Evolutionary conservation across 2,888 invertebrate genomes (phyloP).

Genomic region (Ochropacha duplaris): DNA sequence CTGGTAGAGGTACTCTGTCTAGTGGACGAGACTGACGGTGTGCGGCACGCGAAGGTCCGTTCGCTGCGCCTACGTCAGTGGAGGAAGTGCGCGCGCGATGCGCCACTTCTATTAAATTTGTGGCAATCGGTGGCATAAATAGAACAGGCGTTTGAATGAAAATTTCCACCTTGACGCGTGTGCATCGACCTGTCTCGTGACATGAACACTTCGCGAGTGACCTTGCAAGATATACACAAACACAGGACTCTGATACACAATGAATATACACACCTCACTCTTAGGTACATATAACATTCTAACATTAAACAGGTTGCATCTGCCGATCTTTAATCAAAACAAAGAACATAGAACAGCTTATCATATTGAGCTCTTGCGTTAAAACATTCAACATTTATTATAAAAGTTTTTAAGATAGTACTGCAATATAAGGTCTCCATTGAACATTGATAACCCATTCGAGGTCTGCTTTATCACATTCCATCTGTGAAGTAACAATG

Average conservation of each 20-base stretch:
- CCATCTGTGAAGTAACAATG: slow-evolving; percentile 64
- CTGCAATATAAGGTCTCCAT: slow-evolving; percentile 17
- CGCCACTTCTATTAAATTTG: slow-evolving; percentile 64
- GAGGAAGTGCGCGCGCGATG: slow-evolving; percentile 71
- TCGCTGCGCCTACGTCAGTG: slow-evolving; percentile 23
- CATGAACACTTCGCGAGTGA: slow-evolving; percentile 66
- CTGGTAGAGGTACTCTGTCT: slow-evolving; percentile 31
- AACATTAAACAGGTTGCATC: slow-evolving; percentile 18
- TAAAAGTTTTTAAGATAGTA: neutral
- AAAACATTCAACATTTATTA: neutral
- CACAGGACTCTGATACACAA: slow-evolving; percentile 52
- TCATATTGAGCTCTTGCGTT: neutral
- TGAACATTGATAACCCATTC: slow-evolving; percentile 25
- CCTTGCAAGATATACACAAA: slow-evolving; percentile 73
- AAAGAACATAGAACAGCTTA: neutral
- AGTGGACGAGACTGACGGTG: slow-evolving; percentile 43
- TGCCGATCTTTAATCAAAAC: neutral
- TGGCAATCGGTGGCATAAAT: slow-evolving; percentile 70
- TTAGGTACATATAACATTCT: slow-evolving; percentile 56
- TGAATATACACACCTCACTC: slow-evolving; percentile 47
- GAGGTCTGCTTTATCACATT: slow-evolving; percentile 50
- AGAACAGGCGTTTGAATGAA: slow-evolving; percentile 77
- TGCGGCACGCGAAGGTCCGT: slow-evolving; percentile 12
- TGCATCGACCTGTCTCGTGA: slow-evolving; percentile 75
- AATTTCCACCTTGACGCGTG: slow-evolving; percentile 75